Conservation (phyloP, 1,140 invertebrate species). For the Cherax destructor region DNA sequence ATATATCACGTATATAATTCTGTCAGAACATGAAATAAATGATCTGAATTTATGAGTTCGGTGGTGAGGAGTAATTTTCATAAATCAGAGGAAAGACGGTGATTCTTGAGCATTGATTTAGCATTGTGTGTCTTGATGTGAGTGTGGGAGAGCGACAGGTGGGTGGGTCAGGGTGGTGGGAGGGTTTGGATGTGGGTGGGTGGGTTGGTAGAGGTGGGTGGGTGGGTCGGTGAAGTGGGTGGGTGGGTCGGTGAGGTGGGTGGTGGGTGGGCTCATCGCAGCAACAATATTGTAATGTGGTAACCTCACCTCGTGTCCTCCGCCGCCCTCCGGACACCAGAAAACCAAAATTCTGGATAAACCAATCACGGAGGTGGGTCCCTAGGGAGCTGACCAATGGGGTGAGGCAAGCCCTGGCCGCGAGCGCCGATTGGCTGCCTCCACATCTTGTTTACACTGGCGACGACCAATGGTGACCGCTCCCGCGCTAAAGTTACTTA, state of each 20-base stretch:
- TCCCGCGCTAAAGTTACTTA: background rate
- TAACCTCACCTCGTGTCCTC: constrained; percentile 29
- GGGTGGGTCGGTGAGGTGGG: background rate
- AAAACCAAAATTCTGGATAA: constrained; percentile 62
- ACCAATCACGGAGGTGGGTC: constrained; percentile 46
- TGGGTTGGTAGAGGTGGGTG: background rate
- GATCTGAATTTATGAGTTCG: background rate
- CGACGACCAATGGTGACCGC: constrained; percentile 38
- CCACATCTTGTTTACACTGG: constrained; percentile 56
- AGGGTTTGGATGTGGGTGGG: too few species aligned
- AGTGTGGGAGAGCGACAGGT: background rate
- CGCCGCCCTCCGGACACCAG: background rate
- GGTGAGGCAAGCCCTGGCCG: constrained; percentile 1
- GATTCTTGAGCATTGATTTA: constrained; percentile 45
- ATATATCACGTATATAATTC: too few species aligned
- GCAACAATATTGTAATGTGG: constrained; percentile 37
- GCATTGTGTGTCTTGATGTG: background rate
- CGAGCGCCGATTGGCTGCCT: constrained; percentile 45
- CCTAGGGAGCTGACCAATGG: constrained; percentile 61
- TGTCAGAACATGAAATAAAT: too few species aligned
- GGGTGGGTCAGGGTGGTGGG: background rate
- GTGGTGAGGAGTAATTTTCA: background rate
- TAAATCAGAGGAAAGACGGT: constrained; percentile 23
- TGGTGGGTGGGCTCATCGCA: background rate
- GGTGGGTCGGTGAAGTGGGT: background rate